phyloP scores from a whole-genome alignment of 2,888 invertebrate species.

The Itoplectis maculator region DNA sequence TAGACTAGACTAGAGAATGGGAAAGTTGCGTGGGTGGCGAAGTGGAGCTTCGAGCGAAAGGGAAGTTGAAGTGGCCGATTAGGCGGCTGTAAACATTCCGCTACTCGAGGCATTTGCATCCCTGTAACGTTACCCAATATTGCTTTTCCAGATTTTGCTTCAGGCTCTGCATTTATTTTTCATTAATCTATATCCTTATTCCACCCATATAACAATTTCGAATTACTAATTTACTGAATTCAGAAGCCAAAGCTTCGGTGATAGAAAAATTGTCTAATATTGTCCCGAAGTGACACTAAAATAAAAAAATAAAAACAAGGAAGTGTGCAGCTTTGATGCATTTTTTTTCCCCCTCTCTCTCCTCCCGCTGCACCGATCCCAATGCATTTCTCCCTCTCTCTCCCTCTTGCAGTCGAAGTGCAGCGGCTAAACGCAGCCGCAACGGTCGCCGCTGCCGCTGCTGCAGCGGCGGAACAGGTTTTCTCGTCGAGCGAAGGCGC shows the following conservation, averaged over 20 bases:
- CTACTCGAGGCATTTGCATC: neutral
- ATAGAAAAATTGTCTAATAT: no score
- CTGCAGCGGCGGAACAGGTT: slow-evolving; percentile 69
- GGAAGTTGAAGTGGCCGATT: slow-evolving; percentile 38
- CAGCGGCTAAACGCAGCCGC: slow-evolving; percentile 78
- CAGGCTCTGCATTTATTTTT: no score
- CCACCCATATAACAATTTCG: no score
- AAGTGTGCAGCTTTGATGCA: neutral
- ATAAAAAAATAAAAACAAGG: no score
- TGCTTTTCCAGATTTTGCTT: no score
- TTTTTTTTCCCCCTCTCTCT: neutral
- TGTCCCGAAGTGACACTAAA: no score
- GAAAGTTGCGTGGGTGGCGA: slow-evolving; percentile 80
- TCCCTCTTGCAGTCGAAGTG: slow-evolving; percentile 77
- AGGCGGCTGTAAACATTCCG: slow-evolving; percentile 23
- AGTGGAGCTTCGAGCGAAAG: slow-evolving; percentile 16
- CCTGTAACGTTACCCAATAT: neutral
- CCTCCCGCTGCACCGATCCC: neutral
- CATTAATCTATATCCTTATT: no score
- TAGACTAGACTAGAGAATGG: slow-evolving; percentile 80
- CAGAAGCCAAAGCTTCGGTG: no score
- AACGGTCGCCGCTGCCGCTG: slow-evolving; percentile 61
- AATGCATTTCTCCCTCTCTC: slow-evolving; percentile 84
- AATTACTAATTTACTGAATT: no score
- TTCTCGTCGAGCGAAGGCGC: slow-evolving; percentile 60